Conservation (phyloP, 1,140 invertebrate genomes). For the Dysdera silvatica region DNA sequence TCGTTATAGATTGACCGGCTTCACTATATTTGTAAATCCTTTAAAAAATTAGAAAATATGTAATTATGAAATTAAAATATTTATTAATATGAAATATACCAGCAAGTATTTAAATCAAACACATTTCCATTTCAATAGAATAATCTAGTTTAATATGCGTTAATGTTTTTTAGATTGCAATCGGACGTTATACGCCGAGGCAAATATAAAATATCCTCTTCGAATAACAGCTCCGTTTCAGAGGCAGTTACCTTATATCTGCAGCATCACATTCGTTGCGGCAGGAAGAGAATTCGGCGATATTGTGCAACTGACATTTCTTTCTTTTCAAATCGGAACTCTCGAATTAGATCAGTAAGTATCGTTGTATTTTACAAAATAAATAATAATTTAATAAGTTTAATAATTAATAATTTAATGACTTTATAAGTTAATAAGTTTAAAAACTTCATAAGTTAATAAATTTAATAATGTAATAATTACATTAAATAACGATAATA, state of each 20-base stretch:
- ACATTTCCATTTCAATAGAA: background rate
- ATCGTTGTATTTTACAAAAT: background rate
- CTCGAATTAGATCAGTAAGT: slow-evolving; percentile 17
- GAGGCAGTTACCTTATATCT: slow-evolving; percentile 31
- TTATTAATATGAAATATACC: background rate
- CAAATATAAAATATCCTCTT: slow-evolving; percentile 30
- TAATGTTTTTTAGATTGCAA: slow-evolving; percentile 32
- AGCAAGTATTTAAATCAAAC: too few species aligned
- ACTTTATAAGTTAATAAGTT: background rate
- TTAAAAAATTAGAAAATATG: background rate
- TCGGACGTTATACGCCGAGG: slow-evolving; percentile 32
- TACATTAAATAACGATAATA: background rate
- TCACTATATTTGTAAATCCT: background rate
- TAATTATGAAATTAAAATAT: background rate
- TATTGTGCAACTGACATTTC: slow-evolving; percentile 33
- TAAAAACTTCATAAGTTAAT: background rate
- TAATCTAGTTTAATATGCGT: background rate
- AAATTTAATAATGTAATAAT: background rate
- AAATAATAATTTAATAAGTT: background rate
- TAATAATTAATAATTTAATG: background rate
- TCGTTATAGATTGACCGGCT: background rate
- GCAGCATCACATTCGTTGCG: slow-evolving; percentile 32
- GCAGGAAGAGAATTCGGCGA: slow-evolving; percentile 32
- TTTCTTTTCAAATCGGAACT: slow-evolving; percentile 34
- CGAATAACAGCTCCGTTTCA: slow-evolving; percentile 31